Evolutionary conservation across 2,113 vertebrate species (phyloP).

Genomic region (Leucopsar rothschildi): DNA sequence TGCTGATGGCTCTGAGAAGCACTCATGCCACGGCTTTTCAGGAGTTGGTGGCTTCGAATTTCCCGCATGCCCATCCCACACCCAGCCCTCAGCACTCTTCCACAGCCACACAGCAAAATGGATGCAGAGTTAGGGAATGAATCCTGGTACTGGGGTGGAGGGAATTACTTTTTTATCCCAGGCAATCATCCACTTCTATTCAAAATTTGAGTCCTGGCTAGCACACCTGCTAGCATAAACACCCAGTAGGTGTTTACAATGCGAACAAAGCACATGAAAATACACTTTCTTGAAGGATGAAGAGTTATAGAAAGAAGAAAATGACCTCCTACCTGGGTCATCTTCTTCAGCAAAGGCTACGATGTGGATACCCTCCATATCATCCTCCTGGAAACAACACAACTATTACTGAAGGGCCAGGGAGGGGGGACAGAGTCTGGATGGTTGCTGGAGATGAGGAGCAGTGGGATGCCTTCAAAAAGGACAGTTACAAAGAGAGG

Average conservation of each 20-base stretch:
- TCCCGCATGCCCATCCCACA: not conserved
- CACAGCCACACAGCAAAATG: not conserved
- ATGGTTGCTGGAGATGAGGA: not conserved
- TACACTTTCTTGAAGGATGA: not conserved
- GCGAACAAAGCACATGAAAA: not conserved
- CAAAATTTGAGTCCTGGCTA: not conserved
- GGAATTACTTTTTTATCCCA: not conserved
- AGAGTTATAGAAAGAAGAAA: not conserved
- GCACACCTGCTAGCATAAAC: not conserved
- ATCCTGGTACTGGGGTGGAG: not conserved
- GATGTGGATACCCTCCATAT: slow-evolving; percentile 93
- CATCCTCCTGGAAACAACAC: slow-evolving; percentile 84
- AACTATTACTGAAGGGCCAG: not conserved
- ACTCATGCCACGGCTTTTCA: rapidly evolving
- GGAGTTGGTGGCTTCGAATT: not conserved
- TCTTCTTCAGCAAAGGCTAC: slow-evolving; percentile 97
- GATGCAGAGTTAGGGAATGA: not conserved
- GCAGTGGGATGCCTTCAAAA: not conserved
- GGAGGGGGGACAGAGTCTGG: not conserved
- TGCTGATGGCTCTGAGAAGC: not conserved
- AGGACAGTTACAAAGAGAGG: not conserved
- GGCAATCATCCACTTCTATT: not conserved
- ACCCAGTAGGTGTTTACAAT: not conserved
- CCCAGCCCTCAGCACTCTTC: not conserved
- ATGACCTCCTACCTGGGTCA: slow-evolving; percentile 82